Conservation (phyloP, 2,113 vertebrate genomes). For the Sapayoa aenigma region DNA sequence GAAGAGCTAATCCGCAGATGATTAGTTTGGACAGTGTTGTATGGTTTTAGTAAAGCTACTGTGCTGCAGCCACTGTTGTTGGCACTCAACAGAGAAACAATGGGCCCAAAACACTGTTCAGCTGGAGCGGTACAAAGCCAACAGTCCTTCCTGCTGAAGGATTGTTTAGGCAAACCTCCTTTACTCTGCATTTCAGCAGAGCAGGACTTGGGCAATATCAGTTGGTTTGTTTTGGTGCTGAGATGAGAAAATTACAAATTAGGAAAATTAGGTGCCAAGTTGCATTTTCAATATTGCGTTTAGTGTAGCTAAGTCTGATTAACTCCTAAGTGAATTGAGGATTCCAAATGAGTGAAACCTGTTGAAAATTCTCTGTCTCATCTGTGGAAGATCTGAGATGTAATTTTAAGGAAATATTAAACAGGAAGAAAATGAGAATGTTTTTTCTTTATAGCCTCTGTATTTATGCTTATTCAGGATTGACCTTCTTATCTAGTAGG, state of each 20-base stretch:
- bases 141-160: neutral
- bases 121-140: neutral
- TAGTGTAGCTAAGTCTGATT: neutral
- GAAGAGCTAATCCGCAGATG: neutral
- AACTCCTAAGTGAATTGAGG: neutral
- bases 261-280: neutral
- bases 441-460: neutral
- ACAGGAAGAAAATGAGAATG: neutral
- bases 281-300: neutral
- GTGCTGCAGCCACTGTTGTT: neutral
- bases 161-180: neutral
- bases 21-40: neutral
- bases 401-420: neutral
- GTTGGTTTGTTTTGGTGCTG: neutral
- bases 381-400: neutral
- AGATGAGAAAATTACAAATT: neutral
- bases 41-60: neutral
- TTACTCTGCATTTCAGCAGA: neutral
- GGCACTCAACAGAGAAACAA: neutral
- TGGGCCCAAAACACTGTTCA: neutral
- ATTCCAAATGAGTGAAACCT: neutral
- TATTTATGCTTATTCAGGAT: neutral
- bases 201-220: neutral
- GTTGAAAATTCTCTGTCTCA: neutral
- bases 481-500: constrained; percentile 46